Evolutionary conservation across 2,888 invertebrate genomes (phyloP), one percentile per base, ranked within the genome.

Genomic region (Adineta ricciae): DNA sequence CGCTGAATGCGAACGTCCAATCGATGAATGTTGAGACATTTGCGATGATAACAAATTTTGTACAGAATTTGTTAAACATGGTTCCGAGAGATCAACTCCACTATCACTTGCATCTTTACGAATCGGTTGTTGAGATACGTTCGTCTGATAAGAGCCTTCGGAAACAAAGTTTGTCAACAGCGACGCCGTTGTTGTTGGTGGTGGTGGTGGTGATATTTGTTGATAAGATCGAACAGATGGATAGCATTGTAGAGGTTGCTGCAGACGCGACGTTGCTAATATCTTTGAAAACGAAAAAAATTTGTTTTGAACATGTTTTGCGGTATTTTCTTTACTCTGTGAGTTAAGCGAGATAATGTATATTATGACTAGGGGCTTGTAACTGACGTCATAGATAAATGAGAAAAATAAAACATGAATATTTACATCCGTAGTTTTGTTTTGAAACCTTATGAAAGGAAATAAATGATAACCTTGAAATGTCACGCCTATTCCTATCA

Each of bases 11-110:
- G 73, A 41, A 21, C 73, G 36, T 24, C 24, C 73, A 41, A 41
- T 24, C 24, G 24, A 21, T 78, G 73, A 41, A 78, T 73, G 72
- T 36, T 16, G 32, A n/a, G 7, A 8, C 2, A 2, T 73, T 38
- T 19, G 41, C 11, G 38, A 11, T 41, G 41, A 78, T 41, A 78
- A 41, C 7, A 38, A 7, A 5, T 32, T 73, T 36, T 21, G 21
- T 38, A 24, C 19, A 36, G 38, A 1, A 41, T 41, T 78, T 78
- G 78, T 0, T 41, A 41, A 41, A 4, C 32, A 5, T 1, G 64
- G 64, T 41, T 78, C 78, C 9, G 78, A 41, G 38, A 78, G 24
- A 78, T 78, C 78, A 11, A 78, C 78, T 24, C 78, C 78, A 78
- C 78, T 78, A 78, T 78, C 78, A 38, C 11, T 78, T 41, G 14